Evolutionary conservation across 1,140 invertebrate genomes (phyloP).

Genomic region (Caerostris extrusa): DNA sequence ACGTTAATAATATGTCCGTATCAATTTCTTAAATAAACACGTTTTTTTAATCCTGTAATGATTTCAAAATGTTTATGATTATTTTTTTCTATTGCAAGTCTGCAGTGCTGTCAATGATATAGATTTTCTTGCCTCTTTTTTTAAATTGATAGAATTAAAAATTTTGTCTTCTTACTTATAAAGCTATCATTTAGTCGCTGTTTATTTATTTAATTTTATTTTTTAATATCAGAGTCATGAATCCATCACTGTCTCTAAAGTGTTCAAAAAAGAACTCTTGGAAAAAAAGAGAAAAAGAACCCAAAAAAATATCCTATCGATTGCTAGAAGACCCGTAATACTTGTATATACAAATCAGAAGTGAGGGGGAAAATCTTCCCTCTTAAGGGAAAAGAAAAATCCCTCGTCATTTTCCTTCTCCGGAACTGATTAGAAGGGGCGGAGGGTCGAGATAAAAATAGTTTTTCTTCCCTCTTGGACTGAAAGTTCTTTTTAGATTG

Average conservation of each 20-base stretch:
- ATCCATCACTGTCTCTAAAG: slow-evolving; percentile 13
- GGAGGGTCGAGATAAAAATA: slow-evolving; percentile 59
- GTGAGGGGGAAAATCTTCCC: background rate
- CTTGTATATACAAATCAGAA: slow-evolving; percentile 53
- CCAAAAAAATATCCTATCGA: slow-evolving; percentile 4
- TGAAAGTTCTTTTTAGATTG: background rate
- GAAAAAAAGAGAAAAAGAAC: background rate
- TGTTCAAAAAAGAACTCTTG: background rate
- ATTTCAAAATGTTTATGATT: background rate
- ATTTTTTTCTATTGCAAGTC: background rate
- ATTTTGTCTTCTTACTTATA: no score
- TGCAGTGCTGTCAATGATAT: background rate
- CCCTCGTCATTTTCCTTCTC: slow-evolving; percentile 52
- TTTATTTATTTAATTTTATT: background rate
- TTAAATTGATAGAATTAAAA: no score
- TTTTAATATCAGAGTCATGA: background rate
- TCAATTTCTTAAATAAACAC: no score
- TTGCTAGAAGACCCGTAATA: background rate
- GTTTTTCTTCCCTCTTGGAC: background rate
- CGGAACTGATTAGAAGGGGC: slow-evolving; percentile 59
- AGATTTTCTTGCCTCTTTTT: background rate
- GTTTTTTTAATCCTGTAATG: no score
- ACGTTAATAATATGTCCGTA: no score
- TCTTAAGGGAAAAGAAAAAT: slow-evolving; percentile 18
- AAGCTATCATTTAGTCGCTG: no score